Evolutionary conservation across 2,888 invertebrate species (phyloP).

Genomic region (Apamea anceps): DNA sequence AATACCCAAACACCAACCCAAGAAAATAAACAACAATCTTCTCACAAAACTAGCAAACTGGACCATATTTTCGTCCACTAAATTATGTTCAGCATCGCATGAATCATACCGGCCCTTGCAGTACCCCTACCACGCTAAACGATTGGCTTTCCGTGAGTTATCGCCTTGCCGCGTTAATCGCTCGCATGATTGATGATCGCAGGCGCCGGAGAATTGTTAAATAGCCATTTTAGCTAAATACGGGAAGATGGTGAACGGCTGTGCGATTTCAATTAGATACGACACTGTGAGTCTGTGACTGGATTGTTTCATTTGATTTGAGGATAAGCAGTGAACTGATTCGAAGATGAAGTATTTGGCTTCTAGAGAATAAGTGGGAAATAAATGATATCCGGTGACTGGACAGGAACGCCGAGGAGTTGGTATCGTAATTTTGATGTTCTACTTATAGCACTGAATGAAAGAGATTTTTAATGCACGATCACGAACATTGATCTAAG

Average conservation of each 20-base stretch:
- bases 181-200: conserved; percentile 65
- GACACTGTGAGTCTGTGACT: conserved; percentile 38
- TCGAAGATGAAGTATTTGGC: background rate
- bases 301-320: conserved; percentile 34
- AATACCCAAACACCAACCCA: background rate
- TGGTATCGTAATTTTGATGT: background rate
- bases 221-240: conserved; percentile 74
- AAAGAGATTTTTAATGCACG: background rate
- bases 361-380: background rate
- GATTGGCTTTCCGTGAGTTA: conserved; percentile 70
- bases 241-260: conserved; percentile 62
- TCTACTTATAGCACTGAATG: background rate
- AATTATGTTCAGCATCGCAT: conserved; percentile 61
- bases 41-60: conserved; percentile 38
- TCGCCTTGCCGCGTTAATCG: conserved; percentile 65
- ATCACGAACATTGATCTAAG: background rate
- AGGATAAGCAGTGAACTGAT: conserved; percentile 11
- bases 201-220: conserved; percentile 68
- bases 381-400: background rate
- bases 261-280: conserved; percentile 62
- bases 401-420: background rate
- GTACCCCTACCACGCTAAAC: conserved; percentile 60
- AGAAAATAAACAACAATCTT: conserved; percentile 35
- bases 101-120: conserved; percentile 65
- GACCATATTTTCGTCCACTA: conserved; percentile 57